Conservation (phyloP, 1,140 invertebrate species). For the Lepidostoma basale region DNA sequence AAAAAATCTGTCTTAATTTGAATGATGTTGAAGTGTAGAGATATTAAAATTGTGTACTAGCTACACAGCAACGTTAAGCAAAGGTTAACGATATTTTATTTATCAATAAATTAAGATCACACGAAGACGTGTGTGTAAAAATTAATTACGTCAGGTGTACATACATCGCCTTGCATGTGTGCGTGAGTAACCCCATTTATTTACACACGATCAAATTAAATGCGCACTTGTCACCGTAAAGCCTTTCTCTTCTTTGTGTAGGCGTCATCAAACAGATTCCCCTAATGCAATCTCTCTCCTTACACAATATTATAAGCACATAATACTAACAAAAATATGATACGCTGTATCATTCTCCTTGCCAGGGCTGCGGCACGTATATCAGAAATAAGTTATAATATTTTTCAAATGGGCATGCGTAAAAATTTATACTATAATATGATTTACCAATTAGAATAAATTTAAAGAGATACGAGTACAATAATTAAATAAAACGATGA, state of each 20-base stretch:
- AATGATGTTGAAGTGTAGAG: too few relatives aligned
- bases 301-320: constrained; percentile 36
- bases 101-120: not conserved
- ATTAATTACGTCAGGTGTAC: constrained; percentile 13
- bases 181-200: constrained; percentile 36
- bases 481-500: too few relatives aligned
- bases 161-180: not conserved
- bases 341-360: constrained; percentile 13
- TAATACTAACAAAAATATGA: constrained; percentile 36
- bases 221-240: constrained; percentile 42
- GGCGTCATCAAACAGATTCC: constrained; percentile 33
- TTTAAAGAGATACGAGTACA: too few relatives aligned
- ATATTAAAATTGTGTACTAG: too few relatives aligned
- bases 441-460: too few relatives aligned
- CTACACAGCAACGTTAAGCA: too few relatives aligned
- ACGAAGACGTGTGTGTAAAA: not conserved
- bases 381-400: too few relatives aligned
- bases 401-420: too few relatives aligned
- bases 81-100: too few relatives aligned
- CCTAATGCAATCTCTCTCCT: constrained; percentile 1
- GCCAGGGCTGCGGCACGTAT: too few relatives aligned
- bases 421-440: too few relatives aligned
- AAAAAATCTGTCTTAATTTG: too few relatives aligned
- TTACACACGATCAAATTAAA: constrained; percentile 46
- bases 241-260: constrained; percentile 39